phyloP scores from a whole-genome alignment of 2,797 vertebrate species.

The Ispidina lecontei region DNA sequence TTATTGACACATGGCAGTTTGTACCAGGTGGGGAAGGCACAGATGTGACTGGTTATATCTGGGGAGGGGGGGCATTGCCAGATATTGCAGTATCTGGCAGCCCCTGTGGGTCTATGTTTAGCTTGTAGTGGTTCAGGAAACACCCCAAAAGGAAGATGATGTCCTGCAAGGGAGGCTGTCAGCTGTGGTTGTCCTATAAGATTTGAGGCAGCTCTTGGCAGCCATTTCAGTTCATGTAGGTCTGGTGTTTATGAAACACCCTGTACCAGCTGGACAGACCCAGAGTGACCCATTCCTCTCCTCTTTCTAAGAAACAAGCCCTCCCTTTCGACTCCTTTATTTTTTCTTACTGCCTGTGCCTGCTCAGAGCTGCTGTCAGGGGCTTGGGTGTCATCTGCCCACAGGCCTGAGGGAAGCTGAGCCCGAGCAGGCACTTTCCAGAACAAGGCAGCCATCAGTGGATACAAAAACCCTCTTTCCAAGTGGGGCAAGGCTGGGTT shows the following conservation, averaged over 20 bases:
- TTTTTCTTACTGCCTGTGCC: background rate
- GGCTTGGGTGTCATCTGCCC: background rate
- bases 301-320: constrained; percentile 10
- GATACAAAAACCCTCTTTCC: background rate
- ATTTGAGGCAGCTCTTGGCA: rapidly evolving
- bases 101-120: background rate
- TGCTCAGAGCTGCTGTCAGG: background rate
- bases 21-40: background rate
- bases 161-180: background rate
- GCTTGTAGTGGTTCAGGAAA: background rate
- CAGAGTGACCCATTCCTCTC: background rate
- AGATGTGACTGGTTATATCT: background rate
- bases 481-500: constrained; percentile 30
- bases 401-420: background rate
- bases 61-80: background rate
- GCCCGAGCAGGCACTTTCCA: background rate
- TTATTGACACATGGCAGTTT: rapidly evolving
- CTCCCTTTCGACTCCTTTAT: background rate
- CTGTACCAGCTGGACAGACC: background rate
- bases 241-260: background rate
- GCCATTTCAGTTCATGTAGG: background rate
- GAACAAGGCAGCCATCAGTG: background rate
- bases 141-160: background rate
- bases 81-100: background rate
- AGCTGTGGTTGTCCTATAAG: background rate